Evolutionary conservation across 1,140 invertebrate species (phyloP).

Genomic region (Sinella curviseta): DNA sequence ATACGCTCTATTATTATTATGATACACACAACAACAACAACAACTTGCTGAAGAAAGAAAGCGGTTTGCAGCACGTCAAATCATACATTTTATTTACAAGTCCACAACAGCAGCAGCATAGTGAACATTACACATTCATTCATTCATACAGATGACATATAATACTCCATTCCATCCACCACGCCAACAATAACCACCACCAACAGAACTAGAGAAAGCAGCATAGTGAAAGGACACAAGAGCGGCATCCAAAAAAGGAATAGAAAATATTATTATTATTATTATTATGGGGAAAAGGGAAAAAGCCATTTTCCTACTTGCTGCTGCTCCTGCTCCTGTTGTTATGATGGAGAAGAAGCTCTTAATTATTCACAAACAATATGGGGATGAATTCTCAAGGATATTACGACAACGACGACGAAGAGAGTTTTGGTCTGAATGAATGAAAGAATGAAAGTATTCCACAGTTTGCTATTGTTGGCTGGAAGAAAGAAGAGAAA

Average conservation of each 20-base stretch:
- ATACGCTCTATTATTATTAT: too few species aligned
- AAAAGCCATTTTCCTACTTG: not conserved
- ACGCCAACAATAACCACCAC: too few species aligned
- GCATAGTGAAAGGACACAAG: not conserved
- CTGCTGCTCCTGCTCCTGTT: not conserved
- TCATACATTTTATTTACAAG: too few species aligned
- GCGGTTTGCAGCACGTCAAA: not conserved
- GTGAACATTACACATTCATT: not conserved
- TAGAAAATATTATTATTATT: not conserved
- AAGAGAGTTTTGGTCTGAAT: too few species aligned
- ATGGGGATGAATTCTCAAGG: slow-evolving; percentile 20
- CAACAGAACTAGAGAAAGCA: too few species aligned
- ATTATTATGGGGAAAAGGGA: not conserved
- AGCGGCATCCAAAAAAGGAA: not conserved
- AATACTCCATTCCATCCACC: not conserved
- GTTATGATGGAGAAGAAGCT: not conserved
- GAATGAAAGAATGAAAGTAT: too few species aligned
- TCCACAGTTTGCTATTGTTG: too few species aligned
- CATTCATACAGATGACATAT: not conserved
- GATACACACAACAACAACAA: too few species aligned
- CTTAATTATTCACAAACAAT: slow-evolving; percentile 27
- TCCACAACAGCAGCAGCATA: too few species aligned
- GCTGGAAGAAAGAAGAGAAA: too few species aligned
- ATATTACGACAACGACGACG: too few species aligned
- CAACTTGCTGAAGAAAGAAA: too few species aligned